phyloP scores from a whole-genome alignment of 1,140 invertebrate genomes.

The Holcopasites calliopsidis region DNA sequence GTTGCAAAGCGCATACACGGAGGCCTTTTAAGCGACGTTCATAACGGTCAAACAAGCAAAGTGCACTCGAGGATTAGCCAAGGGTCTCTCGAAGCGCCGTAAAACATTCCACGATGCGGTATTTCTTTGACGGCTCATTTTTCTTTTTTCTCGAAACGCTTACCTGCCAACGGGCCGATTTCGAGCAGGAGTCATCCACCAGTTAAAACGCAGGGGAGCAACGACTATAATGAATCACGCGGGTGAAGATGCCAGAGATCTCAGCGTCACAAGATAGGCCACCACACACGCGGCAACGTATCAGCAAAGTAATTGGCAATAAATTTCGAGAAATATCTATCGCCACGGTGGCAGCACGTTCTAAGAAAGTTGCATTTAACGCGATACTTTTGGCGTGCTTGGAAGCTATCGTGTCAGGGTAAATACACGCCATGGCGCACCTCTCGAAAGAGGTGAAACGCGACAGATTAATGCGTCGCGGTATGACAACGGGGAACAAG shows the following conservation, averaged over 20 bases:
- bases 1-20: neutral
- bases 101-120: slow-evolving; percentile 38
- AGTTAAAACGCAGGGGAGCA: neutral
- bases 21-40: slow-evolving; percentile 48
- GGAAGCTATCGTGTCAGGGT: neutral
- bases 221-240: slow-evolving; percentile 31
- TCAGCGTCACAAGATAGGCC: neutral
- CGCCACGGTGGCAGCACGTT: neutral
- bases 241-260: neutral
- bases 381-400: neutral
- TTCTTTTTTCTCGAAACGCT: slow-evolving; percentile 4
- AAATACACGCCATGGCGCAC: no score
- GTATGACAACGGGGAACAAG: slow-evolving; percentile 44
- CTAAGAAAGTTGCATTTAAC: neutral
- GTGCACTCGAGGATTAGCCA: slow-evolving; percentile 42
- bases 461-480: slow-evolving; percentile 43
- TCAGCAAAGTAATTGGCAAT: slow-evolving; percentile 10
- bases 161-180: slow-evolving; percentile 20
- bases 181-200: neutral
- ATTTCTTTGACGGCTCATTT: slow-evolving; percentile 52
- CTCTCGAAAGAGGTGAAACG: no score
- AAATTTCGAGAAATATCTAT: slow-evolving; percentile 14
- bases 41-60: slow-evolving; percentile 44
- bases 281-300: neutral
- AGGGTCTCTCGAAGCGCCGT: slow-evolving; percentile 10